Conservation (phyloP, 2,797 vertebrate species). For the Acrossocheilus fasciatus region DNA sequence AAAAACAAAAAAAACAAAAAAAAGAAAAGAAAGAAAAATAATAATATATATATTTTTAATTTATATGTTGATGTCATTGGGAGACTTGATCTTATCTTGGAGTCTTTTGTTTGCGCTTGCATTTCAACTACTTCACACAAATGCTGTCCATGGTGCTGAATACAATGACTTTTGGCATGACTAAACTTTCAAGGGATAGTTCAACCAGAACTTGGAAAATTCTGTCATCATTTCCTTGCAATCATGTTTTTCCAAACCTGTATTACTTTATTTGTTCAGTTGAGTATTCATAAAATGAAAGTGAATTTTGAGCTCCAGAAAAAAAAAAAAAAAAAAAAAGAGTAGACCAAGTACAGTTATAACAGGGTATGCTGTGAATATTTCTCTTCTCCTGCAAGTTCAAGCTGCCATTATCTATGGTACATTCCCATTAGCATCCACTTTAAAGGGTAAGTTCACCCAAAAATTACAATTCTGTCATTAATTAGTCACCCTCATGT, state of each 20-base stretch:
- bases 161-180: neutral
- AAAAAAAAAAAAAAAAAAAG: no score
- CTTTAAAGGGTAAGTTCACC: no score
- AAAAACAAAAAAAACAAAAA: no score
- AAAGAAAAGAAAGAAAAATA: no score
- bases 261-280: neutral
- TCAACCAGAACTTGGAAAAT: neutral
- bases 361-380: no score
- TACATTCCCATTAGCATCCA: neutral
- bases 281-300: neutral
- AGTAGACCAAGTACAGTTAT: no score
- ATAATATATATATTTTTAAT: neutral
- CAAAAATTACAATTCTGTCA: no score
- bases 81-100: neutral
- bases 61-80: neutral
- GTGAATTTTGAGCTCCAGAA: neutral
- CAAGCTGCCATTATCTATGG: neutral
- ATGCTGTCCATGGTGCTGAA: constrained; percentile 25
- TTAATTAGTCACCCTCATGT: no score
- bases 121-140: neutral
- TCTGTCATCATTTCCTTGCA: neutral
- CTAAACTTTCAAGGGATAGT: neutral
- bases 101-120: neutral
- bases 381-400: neutral
- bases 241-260: neutral